Base-by-base conservation (phyloP, 1,140 invertebrate genomes). In the Elysia chlorotica region DNA sequence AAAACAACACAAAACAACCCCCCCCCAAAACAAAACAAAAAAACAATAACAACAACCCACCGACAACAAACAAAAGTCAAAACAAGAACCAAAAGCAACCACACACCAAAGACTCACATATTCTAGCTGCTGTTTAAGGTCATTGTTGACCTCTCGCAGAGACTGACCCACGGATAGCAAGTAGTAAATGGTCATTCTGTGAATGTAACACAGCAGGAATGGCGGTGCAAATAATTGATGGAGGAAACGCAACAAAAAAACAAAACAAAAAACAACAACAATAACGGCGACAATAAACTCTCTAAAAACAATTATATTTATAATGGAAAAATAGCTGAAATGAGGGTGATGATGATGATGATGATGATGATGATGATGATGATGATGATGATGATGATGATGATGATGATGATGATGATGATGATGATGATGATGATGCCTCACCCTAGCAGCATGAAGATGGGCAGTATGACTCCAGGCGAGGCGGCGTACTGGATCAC, bases 401-500 rank as follows among this genome's bases (percentile, higher is more conserved):
- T 31, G 62, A 65, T 31, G 62, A 65, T 21, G 62, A 65, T 21
- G 62, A 65, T 21, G 62, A 65, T 21, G 62, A 65, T 21, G 35
- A 65, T 14, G 31, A 35, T 21, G 62, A 35, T 6, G 62, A 35
- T 4, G 31, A 65, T 6, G 25, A 65, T 23, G 23, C 80, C 83
- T 83, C 83, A 88, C 86, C 96, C 91, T 68, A 99, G 89, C 1
- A 99, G 87, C n/a, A 99, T 91, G 2, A 99, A 89, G 30, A 98
- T 82, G 0, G 97, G 97, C 82, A 99, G 96, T 0, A 99, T 92
- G 48, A 96, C 95, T 63, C 95, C 95, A 23, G 97, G 96, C 0
- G 96, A 98, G 0, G 95, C 93, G 35, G 97, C 91, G 83, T 98
- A 97, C 81, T 94, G 91, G 35, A 91, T 76, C 19, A 88, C 94